Percentiles rank a stretch among this genome's conserved stretches.
These are phyloP conservation scores for Theonella swinhoei DNA, from an alignment of 37 sponge, comb jelly and placozoan genomes.

Conservation along the genomic window DNA sequence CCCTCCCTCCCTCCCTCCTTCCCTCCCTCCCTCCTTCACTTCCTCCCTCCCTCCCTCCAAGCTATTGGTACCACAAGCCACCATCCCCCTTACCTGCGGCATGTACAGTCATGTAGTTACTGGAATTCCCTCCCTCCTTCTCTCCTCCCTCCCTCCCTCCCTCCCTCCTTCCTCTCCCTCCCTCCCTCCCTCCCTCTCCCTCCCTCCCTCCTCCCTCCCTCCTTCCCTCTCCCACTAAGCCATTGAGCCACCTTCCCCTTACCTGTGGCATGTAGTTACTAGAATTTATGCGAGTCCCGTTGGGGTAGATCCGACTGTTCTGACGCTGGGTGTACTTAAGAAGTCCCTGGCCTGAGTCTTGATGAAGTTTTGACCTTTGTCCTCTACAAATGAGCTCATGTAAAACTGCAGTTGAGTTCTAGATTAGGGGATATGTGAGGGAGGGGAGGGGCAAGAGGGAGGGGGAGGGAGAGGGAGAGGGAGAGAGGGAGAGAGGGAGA, in stretches of 20 bases:
- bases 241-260: no score
- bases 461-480: background rate
- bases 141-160: no score
- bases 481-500: background rate
- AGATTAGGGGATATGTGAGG: slow-evolving; percentile 1
- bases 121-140: background rate
- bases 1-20: no score
- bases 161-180: no score
- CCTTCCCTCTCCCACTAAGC: no score
- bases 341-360: slow-evolving; percentile 59
- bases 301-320: slow-evolving; percentile 83
- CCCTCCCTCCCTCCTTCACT: no score
- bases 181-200: background rate
- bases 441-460: background rate
- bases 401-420: slow-evolving; percentile 64
- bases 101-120: no score
- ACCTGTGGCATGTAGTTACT: slow-evolving; percentile 89
- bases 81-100: no score
- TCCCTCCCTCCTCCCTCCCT: no score
- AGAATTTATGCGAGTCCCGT: slow-evolving; percentile 79
- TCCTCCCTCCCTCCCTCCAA: no score
- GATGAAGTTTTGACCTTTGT: slow-evolving; percentile 61
- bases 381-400: slow-evolving; percentile 89
- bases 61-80: background rate
- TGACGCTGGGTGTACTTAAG: slow-evolving; percentile 88